These are phyloP conservation scores for Meganola albula DNA, from an alignment of 2,888 invertebrate genomes.

Conservation along the genomic window DNA sequence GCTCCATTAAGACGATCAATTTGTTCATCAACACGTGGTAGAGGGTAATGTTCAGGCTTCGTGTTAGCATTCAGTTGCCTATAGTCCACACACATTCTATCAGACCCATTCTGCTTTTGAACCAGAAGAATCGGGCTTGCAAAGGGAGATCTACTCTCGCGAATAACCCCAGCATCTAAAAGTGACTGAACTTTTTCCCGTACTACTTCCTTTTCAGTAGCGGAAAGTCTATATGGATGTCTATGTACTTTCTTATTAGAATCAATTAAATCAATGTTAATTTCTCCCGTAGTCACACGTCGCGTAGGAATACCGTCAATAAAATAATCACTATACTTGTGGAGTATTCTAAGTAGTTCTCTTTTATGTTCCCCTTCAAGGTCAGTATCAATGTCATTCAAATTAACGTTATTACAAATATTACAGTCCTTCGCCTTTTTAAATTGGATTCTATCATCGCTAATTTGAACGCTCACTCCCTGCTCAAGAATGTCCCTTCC, in stretches of 20 bases:
- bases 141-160: slow-evolving; percentile 10
- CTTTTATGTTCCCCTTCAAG: slow-evolving; percentile 9
- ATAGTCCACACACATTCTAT: slow-evolving; percentile 1
- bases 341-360: slow-evolving; percentile 7
- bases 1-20: slow-evolving; percentile 1
- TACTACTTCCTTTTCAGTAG: slow-evolving; percentile 19
- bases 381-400: slow-evolving; percentile 17
- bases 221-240: slow-evolving; percentile 17
- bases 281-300: slow-evolving; percentile 13
- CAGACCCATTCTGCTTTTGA: not conserved
- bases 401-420: no score
- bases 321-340: slow-evolving; percentile 11
- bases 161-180: slow-evolving; percentile 19
- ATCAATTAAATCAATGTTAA: slow-evolving; percentile 14
- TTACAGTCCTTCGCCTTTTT: no score
- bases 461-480: no score
- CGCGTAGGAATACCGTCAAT: slow-evolving; percentile 15
- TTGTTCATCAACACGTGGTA: slow-evolving; percentile 9
- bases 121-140: not conserved
- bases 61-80: slow-evolving; percentile 29
- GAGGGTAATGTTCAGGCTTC: slow-evolving; percentile 19
- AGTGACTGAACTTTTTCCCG: slow-evolving; percentile 19
- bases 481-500: no score
- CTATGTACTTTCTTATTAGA: slow-evolving; percentile 10
- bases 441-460: no score